Evolutionary conservation across 2,113 vertebrate genomes (phyloP).

Genomic region (Tupaia chinensis): DNA sequence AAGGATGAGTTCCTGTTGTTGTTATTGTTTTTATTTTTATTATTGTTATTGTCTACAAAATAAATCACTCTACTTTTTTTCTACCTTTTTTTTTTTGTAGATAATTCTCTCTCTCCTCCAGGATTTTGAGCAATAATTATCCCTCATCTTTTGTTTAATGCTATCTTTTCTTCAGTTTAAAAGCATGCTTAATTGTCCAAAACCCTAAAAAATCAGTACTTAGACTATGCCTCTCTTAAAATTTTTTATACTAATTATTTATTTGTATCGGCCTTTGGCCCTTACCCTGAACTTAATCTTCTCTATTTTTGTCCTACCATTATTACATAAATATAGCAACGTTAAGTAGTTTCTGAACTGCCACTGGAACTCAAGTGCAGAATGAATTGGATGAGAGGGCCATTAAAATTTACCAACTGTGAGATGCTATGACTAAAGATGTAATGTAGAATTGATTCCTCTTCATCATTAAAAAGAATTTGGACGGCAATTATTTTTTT

Average conservation of each 20-base stretch:
- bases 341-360: conserved; percentile 22
- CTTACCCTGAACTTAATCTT: background rate
- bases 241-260: background rate
- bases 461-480: background rate
- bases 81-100: no score
- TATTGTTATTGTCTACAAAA: background rate
- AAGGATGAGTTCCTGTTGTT: background rate
- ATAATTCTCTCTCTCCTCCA: background rate
- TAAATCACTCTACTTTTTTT: background rate
- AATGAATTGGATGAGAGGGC: background rate
- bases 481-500: background rate
- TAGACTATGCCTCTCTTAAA: background rate
- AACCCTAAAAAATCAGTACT: background rate
- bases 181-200: background rate
- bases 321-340: background rate
- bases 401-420: background rate
- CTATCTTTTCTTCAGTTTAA: background rate
- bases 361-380: background rate
- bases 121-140: background rate
- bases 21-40: background rate
- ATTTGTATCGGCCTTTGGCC: background rate
- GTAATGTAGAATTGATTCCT: background rate
- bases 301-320: background rate
- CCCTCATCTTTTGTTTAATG: background rate
- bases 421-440: background rate